Conservation (phyloP, 2,888 invertebrate genomes). For the Plebejus anna region DNA sequence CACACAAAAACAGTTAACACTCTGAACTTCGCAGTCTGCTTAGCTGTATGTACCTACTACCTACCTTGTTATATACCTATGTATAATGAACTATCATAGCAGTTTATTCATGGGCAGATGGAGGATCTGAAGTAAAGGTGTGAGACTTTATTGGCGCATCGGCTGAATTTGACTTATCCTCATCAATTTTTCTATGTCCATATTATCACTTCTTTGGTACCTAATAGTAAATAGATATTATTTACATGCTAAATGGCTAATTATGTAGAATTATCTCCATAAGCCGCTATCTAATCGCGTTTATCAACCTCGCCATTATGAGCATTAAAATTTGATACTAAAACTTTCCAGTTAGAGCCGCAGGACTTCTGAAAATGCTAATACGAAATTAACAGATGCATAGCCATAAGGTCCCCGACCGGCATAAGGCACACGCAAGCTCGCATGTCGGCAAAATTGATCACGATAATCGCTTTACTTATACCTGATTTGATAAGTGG, state of each 20-base stretch:
- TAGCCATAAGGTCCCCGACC: conserved; percentile 53
- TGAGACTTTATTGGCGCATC: too few species aligned
- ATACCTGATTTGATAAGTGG: conserved; percentile 48
- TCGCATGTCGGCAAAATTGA: conserved; percentile 48
- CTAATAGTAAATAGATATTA: too few species aligned
- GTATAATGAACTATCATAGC: not conserved
- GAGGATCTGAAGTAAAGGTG: too few species aligned
- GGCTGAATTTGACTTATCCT: too few species aligned
- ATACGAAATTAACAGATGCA: conserved; percentile 38
- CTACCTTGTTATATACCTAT: not conserved
- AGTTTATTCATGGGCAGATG: not conserved
- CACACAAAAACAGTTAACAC: conserved; percentile 7
- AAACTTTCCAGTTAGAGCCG: conserved; percentile 2
- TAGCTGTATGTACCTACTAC: too few species aligned
- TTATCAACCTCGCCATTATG: conserved; percentile 18
- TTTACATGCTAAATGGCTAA: not conserved
- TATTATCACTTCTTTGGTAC: too few species aligned
- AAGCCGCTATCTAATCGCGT: conserved; percentile 36
- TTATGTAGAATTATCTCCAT: conserved; percentile 29
- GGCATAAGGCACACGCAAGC: conserved; percentile 54
- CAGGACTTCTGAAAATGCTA: conserved; percentile 33
- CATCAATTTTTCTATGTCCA: too few species aligned
- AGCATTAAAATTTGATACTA: conserved; percentile 3
- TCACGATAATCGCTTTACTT: conserved; percentile 52
- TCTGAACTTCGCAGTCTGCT: not conserved